phyloP scores from a whole-genome alignment of 2,113 vertebrate genomes.

The Chelonoidis abingdonii region DNA sequence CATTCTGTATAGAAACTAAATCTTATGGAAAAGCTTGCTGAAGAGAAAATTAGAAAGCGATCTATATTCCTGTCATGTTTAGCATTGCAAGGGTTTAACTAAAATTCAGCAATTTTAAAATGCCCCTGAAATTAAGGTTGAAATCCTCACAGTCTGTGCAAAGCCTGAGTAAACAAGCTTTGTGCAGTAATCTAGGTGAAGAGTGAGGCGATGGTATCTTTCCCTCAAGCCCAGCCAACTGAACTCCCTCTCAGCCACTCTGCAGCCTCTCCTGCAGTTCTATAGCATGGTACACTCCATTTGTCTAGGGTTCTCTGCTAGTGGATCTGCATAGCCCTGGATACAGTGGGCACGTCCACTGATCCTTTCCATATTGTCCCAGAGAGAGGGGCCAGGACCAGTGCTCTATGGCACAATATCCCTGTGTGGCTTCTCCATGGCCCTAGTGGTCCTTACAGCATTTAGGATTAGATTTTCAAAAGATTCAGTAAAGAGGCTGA shows the following conservation, averaged over 20 bases:
- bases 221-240: neutral
- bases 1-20: neutral
- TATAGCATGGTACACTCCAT: neutral
- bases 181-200: neutral
- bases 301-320: neutral
- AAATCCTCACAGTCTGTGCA: neutral
- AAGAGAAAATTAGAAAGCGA: neutral
- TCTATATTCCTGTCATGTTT: neutral
- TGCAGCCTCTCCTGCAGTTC: neutral
- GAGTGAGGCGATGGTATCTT: rapidly evolving
- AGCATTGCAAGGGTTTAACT: neutral
- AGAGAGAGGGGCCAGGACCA: neutral
- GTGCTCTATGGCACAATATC: rapidly evolving
- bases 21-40: neutral
- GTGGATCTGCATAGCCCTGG: neutral
- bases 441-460: neutral
- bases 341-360: neutral
- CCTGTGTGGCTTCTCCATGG: neutral
- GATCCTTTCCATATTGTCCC: neutral
- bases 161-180: neutral
- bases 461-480: neutral
- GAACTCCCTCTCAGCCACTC: neutral
- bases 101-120: neutral
- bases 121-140: rapidly evolving
- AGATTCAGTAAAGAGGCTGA: neutral